Conservation (phyloP, 2,797 vertebrate species). For the Helarctos malayanus region DNA sequence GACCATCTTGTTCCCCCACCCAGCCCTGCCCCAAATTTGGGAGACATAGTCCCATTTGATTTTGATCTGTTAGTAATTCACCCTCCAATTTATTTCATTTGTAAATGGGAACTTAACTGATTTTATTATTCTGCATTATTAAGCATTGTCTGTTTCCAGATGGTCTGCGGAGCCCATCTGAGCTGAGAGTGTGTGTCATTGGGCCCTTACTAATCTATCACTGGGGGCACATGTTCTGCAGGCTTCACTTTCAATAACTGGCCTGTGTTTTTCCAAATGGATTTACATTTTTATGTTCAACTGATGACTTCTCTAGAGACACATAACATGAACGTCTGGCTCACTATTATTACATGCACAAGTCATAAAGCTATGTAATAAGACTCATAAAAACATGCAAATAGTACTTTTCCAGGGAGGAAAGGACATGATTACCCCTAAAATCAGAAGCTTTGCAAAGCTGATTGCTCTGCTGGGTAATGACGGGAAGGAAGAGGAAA, state of each 20-base stretch:
- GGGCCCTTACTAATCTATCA: constrained; percentile 65
- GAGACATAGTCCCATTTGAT: constrained; percentile 21
- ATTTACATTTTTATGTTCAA: constrained; percentile 82
- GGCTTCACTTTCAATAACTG: constrained; percentile 74
- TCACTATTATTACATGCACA: constrained; percentile 79
- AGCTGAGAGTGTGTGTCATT: constrained; percentile 42
- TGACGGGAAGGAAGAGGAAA: neutral
- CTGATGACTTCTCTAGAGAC: constrained; percentile 80
- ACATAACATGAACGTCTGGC: constrained; percentile 67
- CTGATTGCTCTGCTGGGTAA: constrained; percentile 21
- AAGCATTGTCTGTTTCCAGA: constrained; percentile 75
- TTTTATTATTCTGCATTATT: constrained; percentile 79
- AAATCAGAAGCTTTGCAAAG: constrained; percentile 60
- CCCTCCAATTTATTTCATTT: constrained; percentile 68
- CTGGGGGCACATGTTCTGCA: constrained; percentile 71
- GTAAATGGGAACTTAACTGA: constrained; percentile 60
- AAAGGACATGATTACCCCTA: constrained; percentile 68
- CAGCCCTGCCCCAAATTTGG: neutral
- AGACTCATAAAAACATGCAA: constrained; percentile 81
- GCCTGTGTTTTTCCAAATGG: constrained; percentile 77
- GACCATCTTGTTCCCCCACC: neutral
- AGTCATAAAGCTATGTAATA: constrained; percentile 82
- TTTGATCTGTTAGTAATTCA: constrained; percentile 41
- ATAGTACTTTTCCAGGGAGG: constrained; percentile 70
- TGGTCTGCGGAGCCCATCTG: constrained; percentile 66